phyloP scores from a whole-genome alignment of 2,888 invertebrate species.

The Azorinus chamasolen region DNA sequence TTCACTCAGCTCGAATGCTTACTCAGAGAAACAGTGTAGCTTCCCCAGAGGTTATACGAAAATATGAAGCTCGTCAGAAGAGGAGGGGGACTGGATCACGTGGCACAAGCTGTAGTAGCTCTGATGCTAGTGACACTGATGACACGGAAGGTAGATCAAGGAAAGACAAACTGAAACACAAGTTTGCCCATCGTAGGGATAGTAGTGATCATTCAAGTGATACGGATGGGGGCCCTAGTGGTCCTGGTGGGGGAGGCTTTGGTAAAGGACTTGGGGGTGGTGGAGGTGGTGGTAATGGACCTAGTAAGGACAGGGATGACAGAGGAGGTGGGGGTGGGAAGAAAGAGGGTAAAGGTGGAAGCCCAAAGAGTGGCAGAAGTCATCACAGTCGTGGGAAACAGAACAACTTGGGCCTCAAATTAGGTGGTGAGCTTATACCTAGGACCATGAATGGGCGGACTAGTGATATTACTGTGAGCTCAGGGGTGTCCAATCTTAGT shows the following conservation, averaged over 20 bases:
- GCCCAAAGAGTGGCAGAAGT: constrained; percentile 58
- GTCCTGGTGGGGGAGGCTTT: constrained; percentile 71
- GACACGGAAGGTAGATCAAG: constrained; percentile 86
- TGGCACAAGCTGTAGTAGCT: constrained; percentile 95
- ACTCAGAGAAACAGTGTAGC: constrained; percentile 74
- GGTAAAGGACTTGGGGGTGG: constrained; percentile 69
- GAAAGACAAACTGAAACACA: constrained; percentile 82
- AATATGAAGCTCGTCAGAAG: constrained; percentile 88
- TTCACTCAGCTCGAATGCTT: constrained; percentile 72
- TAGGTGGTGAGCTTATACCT: constrained; percentile 37
- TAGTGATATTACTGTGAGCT: constrained; percentile 71
- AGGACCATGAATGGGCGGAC: constrained; percentile 42
- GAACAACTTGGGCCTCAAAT: constrained; percentile 54
- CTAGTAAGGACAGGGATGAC: constrained; percentile 67
- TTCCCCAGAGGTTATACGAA: constrained; percentile 86
- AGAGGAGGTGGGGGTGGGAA: constrained; percentile 69
- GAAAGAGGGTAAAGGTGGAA: constrained; percentile 67
- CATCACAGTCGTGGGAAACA: constrained; percentile 65
- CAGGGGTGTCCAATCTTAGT: constrained; percentile 72
- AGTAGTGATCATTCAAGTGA: constrained; percentile 86
- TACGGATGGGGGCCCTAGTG: constrained; percentile 84
- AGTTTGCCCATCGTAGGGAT: constrained; percentile 82
- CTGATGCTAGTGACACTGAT: constrained; percentile 94
- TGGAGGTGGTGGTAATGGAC: constrained; percentile 67
- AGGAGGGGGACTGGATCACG: constrained; percentile 89